Base-by-base conservation (phyloP, 2,113 vertebrate species). In the Clarias gariepinus region DNA sequence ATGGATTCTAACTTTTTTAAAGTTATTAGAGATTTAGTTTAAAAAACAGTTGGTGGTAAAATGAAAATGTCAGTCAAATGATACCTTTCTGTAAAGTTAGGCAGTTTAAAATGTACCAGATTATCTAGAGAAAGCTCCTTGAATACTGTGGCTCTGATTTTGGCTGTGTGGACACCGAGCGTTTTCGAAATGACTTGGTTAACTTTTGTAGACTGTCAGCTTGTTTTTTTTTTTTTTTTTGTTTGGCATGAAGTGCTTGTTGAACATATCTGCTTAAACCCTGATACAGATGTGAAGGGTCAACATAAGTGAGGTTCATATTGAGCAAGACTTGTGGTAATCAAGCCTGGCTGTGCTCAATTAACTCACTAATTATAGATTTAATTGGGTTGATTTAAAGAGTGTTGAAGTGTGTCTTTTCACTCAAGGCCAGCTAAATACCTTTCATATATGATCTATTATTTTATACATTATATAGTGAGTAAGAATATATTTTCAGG, bases 231-330 rank as follows among this genome's bases (percentile, higher is more conserved):
- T 47, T 2, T 57, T 30, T 78, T 53, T 2, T 78, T 21, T 79
- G 25, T 55, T 77, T 77, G 74, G 21, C 21, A 74, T 77, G 28
- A 58, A 58, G 55, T 60, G 1, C 5, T 60, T 80, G 53, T 58
- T 57, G 76, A 79, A 55, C 6, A 16, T 53, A 28, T 28, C 28
- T 60, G 9, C 78, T 33, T 79, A 79, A 60, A 36, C 5, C 19
- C 78, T 36, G 57, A 79, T 28, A 57, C 3, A 79, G 53, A 80
- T 80, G 10, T 80, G 18, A 82, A 68, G 63, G 15, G 81, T 64
- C 61, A 36, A n/a, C 11, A 82, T n/a, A 41, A 64, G 61, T 82
- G 30, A 82, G 47, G 81, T 82, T 82, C 25, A 68, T 82, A 82
- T 6, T 82, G n/a, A 68, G 19, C 36, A 82, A 41, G 78, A 60